Percentiles rank a stretch among this genome's conserved stretches.
phyloP scores from a whole-genome alignment of 92 coral and sea anemone species.

The Paragorgia papillata region DNA sequence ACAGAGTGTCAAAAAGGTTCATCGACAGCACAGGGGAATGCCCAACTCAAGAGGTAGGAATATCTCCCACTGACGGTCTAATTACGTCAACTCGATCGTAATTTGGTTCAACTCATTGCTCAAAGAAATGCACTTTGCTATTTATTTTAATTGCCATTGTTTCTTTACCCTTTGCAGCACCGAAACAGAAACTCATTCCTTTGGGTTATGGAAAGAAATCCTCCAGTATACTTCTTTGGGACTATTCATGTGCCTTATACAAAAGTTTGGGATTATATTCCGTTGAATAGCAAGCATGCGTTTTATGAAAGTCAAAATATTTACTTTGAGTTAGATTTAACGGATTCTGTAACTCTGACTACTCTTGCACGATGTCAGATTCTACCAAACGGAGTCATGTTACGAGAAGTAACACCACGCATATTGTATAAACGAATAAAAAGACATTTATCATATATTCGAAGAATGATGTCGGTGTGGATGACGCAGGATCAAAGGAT shows the following conservation, averaged over 20 bases:
- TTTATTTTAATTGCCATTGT: neutral
- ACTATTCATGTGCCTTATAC: constrained; percentile 98
- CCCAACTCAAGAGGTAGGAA: constrained; percentile 14
- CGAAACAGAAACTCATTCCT: constrained; percentile 78
- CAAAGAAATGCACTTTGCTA: no score
- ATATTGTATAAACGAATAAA: constrained; percentile 71
- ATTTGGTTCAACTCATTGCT: no score
- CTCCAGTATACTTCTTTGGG: constrained; percentile 95
- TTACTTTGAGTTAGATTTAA: constrained; percentile 92
- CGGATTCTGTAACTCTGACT: constrained; percentile 64
- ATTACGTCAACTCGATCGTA: no score
- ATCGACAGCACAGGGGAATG: constrained; percentile 19
- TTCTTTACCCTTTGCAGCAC: constrained; percentile 3
- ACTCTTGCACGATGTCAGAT: constrained; percentile 90
- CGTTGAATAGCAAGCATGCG: constrained; percentile 88
- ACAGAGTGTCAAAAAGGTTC: constrained; percentile 18
- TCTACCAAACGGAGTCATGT: constrained; percentile 70
- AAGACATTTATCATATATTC: constrained; percentile 77
- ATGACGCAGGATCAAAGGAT: constrained; percentile 45
- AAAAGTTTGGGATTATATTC: constrained; percentile 96
- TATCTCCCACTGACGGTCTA: no score
- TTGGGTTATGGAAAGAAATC: constrained; percentile 81
- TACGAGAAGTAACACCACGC: constrained; percentile 71
- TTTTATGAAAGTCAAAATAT: constrained; percentile 80
- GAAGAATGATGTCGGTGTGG: constrained; percentile 81